Evolutionary conservation across 2,113 vertebrate genomes (phyloP).

Genomic region (Struthio camelus): DNA sequence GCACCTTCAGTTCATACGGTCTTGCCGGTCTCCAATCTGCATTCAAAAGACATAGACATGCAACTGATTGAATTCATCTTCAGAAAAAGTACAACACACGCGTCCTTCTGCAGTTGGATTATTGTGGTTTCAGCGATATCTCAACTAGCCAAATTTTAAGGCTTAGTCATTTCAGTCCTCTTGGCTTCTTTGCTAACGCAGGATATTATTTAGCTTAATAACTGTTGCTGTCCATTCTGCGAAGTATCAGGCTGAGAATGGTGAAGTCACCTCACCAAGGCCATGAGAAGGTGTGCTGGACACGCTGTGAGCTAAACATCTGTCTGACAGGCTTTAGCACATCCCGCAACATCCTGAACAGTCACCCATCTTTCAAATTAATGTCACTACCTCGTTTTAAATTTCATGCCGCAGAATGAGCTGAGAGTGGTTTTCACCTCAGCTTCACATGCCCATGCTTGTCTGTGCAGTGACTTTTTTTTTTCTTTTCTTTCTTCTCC

Average conservation of each 20-base stretch:
- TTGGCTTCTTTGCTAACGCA: neutral
- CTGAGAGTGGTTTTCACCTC: neutral
- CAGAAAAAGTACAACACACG: neutral
- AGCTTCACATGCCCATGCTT: neutral
- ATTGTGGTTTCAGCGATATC: neutral
- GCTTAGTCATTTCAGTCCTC: neutral
- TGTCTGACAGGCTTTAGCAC: neutral
- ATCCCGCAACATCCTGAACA: neutral
- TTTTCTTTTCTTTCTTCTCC: no score
- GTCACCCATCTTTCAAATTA: neutral
- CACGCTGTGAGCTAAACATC: neutral
- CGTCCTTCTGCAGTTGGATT: neutral
- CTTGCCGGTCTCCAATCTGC: neutral
- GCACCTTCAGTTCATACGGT: neutral
- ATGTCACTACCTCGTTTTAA: neutral
- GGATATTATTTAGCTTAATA: neutral
- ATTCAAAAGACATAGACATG: neutral
- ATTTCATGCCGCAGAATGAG: neutral
- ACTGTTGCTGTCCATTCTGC: neutral
- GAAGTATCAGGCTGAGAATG: neutral
- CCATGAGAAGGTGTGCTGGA: accelerated
- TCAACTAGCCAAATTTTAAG: neutral
- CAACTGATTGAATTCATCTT: neutral
- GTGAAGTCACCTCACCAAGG: neutral
- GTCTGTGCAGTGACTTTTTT: neutral